Evolutionary conservation across 2,113 vertebrate species (phyloP), one percentile per base, ranked within the genome.

Genomic region (Struthio camelus): DNA sequence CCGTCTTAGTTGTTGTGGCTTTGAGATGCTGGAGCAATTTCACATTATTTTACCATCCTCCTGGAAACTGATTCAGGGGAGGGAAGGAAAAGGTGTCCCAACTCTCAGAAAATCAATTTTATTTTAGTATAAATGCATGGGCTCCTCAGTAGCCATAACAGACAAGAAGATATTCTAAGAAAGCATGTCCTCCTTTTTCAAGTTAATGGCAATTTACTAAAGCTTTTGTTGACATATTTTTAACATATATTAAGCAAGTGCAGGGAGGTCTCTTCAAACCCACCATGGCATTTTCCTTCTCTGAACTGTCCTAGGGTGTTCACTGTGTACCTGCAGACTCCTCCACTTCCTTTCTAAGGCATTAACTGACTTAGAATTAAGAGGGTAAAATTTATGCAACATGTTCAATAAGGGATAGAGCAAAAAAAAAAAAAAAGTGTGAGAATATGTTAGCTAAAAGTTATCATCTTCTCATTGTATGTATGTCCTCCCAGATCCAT

Each of bases 391-490:
- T 58, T 83, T 69, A 53, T 25, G 19, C 11, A 73, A 58, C 1
- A 20, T 65, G 6, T 72, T 80, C 3, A 1, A 76, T 38, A 65
- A 23, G 1, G 2, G 2, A 72, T 5, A 65, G 7, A 58, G 30
- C 0, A 23, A 78, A 65, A 48, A 19, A 34, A 71, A 0, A 85
- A 77, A 42, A 76, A 10, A 0, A 19, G 2, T 50, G 9, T 62
- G 18, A 84, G 16, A 46, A 54, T 14, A 7, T 23, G 25, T 50
- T 8, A 88, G 14, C 5, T 73, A 80, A 82, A 88, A 70, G 73
- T 36, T 71, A 23, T 1, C 17, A 12, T 53, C 5, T 62, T 90
- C 36, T 3, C 0, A 65, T 62, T 66, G 92, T 61, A 34, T 69
- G 76, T 75, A 17, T 82, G 17, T 42, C 27, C 36, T 73, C 14